These are phyloP conservation scores for Acrocyrtus sp. DNA, from an alignment of 2,888 invertebrate species.

Conservation along the genomic window DNA sequence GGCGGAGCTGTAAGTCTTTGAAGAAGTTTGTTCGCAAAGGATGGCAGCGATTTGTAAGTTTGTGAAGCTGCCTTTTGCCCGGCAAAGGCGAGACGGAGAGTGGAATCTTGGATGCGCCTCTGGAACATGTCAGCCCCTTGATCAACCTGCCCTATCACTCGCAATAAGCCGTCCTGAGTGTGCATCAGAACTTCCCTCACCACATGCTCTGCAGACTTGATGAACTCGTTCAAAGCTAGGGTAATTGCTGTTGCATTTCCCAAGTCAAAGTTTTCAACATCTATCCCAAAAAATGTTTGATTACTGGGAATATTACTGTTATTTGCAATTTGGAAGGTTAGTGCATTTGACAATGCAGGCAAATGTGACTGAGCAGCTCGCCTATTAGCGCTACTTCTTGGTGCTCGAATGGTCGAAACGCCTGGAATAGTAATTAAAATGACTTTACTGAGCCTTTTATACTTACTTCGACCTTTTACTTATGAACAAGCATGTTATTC, in stretches of 20 bases:
- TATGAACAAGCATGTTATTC: too few species aligned
- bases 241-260: conserved; percentile 31
- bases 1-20: conserved; percentile 28
- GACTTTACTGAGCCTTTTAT: too few species aligned
- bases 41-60: conserved; percentile 34
- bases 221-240: conserved; percentile 20
- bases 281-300: background rate
- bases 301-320: background rate
- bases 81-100: conserved; percentile 22
- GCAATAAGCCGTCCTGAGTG: conserved; percentile 18
- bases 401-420: background rate
- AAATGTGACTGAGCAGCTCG: background rate
- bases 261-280: conserved; percentile 1
- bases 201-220: conserved; percentile 20
- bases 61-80: conserved; percentile 45
- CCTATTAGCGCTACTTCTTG: background rate
- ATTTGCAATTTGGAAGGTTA: too few species aligned
- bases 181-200: conserved; percentile 26
- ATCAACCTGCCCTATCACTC: conserved; percentile 42
- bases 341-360: too few species aligned
- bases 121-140: conserved; percentile 20
- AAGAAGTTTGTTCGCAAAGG: conserved; percentile 31
- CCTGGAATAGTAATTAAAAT: too few species aligned
- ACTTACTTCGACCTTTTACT: too few species aligned
- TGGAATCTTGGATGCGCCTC: conserved; percentile 18